Evolutionary conservation across 2,797 vertebrate genomes (phyloP), one percentile per base, ranked within the genome.

Genomic region (Nannoperca obscura): DNA sequence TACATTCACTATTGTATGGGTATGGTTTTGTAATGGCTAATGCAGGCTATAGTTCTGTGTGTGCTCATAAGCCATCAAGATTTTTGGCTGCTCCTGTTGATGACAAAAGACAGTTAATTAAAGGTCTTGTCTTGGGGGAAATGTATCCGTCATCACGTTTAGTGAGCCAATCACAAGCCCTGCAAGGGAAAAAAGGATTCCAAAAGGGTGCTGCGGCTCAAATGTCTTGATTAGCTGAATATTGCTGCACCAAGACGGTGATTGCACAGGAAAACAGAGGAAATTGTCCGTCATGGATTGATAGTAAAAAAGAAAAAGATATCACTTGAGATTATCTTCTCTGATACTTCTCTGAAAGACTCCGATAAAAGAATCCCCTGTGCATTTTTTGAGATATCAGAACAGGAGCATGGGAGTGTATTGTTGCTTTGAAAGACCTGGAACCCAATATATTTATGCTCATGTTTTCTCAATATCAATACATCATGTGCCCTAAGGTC

Each of bases 81-180:
- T 74, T 71, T 82, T 54, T 64, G 40, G 69, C 69, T 59, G 60
- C 71, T 83, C 44, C 64, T 13, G 24, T 80, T 87, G 86, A 92
- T 80, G 84, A 85, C 85, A 83, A 86, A 75, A 85, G 86, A 78
- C 87, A 73, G 86, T 89, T 92, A 89, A 93, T 93, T 92, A 91
- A 91, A 89, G 77, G 76, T 86, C 75, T 67, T 1, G 66, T 85
- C 89, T 82, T 58, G 20, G 38, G 89, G 91, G 88, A 89, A 86
- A 81, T 83, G 78, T 82, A 80, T 85, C 82, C 64, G 61, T 82
- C 78, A 80, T 74, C 55, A 55, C 49, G 66, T 87, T 79, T 65
- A 62, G 75, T 50, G 65, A 86, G 69, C 50, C 82, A 62, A 71
- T 84, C 71, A 79, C 72, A 66, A 11, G 86, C 54, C 49, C 74